Percentiles rank a stretch among this genome's conserved stretches.
Conservation (phyloP, 2,797 vertebrate genomes). For the Danionella dracula region DNA sequence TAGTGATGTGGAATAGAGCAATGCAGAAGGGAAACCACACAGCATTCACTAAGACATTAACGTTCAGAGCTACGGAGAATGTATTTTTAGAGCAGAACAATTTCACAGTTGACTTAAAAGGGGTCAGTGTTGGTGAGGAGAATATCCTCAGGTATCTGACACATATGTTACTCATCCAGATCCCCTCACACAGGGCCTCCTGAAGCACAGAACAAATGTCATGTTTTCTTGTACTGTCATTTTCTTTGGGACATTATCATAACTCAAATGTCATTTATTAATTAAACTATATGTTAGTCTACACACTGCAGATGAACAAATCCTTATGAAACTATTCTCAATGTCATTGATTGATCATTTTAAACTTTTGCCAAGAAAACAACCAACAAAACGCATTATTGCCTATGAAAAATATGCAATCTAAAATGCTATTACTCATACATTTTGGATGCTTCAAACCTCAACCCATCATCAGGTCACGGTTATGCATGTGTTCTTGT, state of each 20-base stretch:
- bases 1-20: constrained; percentile 36
- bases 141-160: constrained; percentile 11
- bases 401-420: no score
- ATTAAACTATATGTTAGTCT: no score
- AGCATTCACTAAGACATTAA: constrained; percentile 2
- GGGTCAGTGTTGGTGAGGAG: constrained; percentile 19
- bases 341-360: no score
- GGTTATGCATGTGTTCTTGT: neutral
- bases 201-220: neutral
- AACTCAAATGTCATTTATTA: no score
- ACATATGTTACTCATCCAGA: neutral
- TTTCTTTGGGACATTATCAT: neutral
- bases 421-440: no score
- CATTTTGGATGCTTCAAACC: neutral
- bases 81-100: constrained; percentile 37
- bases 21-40: constrained; percentile 9
- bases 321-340: no score
- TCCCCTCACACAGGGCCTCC: neutral
- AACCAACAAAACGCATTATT: no score
- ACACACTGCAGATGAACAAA: no score
- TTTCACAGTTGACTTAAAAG: constrained; percentile 42
- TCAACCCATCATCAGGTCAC: no score
- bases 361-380: no score
- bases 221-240: neutral
- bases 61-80: constrained; percentile 1